These are phyloP conservation scores for Herpailurus yagouaroundi DNA, from an alignment of 2,113 vertebrate genomes.

Conservation along the genomic window DNA sequence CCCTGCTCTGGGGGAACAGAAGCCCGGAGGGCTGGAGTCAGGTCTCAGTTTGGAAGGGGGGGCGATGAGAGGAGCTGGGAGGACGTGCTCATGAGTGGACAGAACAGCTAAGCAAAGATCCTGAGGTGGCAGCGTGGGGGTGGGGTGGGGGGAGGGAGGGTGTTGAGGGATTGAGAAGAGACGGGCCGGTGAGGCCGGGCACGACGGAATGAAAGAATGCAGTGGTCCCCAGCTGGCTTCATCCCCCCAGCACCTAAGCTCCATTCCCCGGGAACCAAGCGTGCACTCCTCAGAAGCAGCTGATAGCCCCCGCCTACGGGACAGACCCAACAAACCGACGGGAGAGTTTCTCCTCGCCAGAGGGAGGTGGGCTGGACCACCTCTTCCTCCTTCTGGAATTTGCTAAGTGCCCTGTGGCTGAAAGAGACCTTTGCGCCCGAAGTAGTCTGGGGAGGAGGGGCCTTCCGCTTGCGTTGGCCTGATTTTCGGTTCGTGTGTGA, in stretches of 20 bases:
- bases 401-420: background rate
- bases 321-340: too few species aligned
- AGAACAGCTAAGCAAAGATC: background rate
- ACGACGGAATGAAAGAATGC: background rate
- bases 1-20: background rate
- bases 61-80: background rate
- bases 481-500: slow-evolving; percentile 54
- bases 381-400: background rate
- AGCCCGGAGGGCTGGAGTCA: background rate
- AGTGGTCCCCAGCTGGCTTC: background rate
- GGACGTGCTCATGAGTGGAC: background rate
- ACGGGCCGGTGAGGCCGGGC: background rate
- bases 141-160: background rate
- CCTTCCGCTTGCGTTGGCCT: background rate
- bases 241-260: too few species aligned
- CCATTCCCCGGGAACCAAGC: background rate
- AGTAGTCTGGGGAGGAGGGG: background rate
- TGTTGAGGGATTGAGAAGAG: background rate
- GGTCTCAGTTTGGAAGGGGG: background rate
- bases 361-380: background rate
- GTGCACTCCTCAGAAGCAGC: background rate
- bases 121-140: rapidly evolving
- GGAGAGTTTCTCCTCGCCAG: background rate
- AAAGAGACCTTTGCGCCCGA: background rate
- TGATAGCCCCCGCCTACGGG: too few species aligned